Base-by-base conservation (phyloP, 2,888 invertebrate genomes). In the Isotomurus palustris region DNA sequence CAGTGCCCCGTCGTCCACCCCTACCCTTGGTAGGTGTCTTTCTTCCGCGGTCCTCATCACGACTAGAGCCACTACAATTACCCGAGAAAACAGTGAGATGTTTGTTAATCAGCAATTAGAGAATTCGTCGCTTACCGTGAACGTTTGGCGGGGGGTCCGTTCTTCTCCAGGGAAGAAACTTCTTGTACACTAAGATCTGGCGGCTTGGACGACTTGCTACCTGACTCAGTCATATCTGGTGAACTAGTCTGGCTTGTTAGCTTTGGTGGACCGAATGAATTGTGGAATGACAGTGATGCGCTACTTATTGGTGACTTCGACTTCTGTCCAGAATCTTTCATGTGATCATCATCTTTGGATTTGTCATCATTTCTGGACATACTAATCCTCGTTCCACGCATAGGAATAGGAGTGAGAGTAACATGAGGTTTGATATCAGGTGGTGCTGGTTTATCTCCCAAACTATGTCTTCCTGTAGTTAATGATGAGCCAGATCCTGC, bases 371-470 rank as follows among this genome's bases (percentile, higher is more conserved):
- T 62, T 10, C 40, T 58, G 14, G 62, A 54, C 3, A 60, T 38
- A 29, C 41, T 48, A 17, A 57, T 52, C 24, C 62, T 40, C 1
- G 38, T 51, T 21, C 52, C 47, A 21, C 53, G 52, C 59, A 66
- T 64, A 8, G 64, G 64, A 38, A 70, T 70, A 3, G 69, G 70
- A 2, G 70, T 70, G 4, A 70, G 40, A 1, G 70, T 70, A 5
- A 68, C 70, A 53, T 70, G 68, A 0, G 68, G 70, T 48, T 67
- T 67, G n/a, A 70, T 70, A 52, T 70, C 70, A 4, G 70, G 70
- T 3, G 70, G 67, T 21, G 64, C 59, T 27, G 66, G 58, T 45
- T 68, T 68, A 2, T 62, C 43, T 1, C 47, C 36, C 24, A 53
- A 59, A 2, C 59, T 51, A 32, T 59, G 59, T 2, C 61, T 49